Conservation (phyloP, 2,888 invertebrate species). For the Chrysolina americana region DNA sequence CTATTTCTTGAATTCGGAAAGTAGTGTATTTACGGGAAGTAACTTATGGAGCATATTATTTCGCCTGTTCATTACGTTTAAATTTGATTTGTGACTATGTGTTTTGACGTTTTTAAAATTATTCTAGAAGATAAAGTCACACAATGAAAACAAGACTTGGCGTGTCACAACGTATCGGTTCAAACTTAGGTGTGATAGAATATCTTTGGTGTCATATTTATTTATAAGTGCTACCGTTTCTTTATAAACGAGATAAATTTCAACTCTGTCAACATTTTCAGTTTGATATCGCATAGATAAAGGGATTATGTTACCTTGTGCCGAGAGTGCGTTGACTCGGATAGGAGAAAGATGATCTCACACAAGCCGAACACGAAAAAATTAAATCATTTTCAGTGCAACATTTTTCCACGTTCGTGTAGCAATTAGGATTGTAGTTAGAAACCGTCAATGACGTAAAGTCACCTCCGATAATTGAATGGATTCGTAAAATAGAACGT, state of each 20-base stretch:
- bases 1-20: no score
- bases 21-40: no score
- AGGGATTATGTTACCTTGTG: background rate
- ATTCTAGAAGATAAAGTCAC: no score
- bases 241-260: constrained; percentile 2
- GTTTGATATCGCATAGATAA: background rate
- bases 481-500: background rate
- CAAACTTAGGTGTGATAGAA: background rate
- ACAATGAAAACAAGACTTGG: no score
- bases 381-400: background rate
- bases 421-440: no score
- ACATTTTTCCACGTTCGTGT: background rate
- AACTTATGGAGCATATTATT: no score
- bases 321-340: background rate
- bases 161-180: background rate
- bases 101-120: no score
- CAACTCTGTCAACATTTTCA: constrained; percentile 5
- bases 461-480: background rate
- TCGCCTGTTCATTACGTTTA: no score
- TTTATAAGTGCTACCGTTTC: background rate
- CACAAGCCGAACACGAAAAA: background rate
- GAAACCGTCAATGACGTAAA: background rate
- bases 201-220: background rate
- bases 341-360: background rate
- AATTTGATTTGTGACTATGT: no score